Evolutionary conservation across 2,797 vertebrate genomes (phyloP), one percentile per base, ranked within the genome.

Genomic region (Heliangelus exortis): DNA sequence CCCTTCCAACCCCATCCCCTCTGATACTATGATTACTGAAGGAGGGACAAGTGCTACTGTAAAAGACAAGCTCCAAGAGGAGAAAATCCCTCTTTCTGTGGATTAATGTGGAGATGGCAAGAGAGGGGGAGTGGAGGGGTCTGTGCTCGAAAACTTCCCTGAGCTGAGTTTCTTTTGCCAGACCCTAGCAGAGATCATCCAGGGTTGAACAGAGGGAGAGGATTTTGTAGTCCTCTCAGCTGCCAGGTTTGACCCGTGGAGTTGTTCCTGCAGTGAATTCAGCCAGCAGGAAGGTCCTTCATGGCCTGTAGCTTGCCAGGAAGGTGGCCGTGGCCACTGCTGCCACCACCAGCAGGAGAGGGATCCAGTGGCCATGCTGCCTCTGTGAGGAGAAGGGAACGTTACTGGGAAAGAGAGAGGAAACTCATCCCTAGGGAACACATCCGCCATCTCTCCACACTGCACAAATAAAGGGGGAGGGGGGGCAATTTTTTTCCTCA

Each of bases 321-420:
- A 98, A 90, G 68, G 95, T 31, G 43, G 97, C 95, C 14, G 95
- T 50, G 26, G 96, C 97, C 83, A 78, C 61, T 69, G 93, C 97
- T 29, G 75, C 58, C 82, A 95, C 36, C 63, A 95, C 69, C 58
- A 96, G 74, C 62, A 98, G 90, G 33, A 97, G 67, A 17, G 92
- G 93, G 73, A 97, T 77, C 97, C 97, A 98, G 25, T 39, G 95
- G 48, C 93, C 22, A 9, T 16, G 73, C 31, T 15, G 85, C 59
- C 92, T 95, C 98, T 98, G 96, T 75, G 87, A 34, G 80, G 83
- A 86, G 85, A 95, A 72, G 84, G 28, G 72, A 78, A 48, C 29
- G 31, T 75, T 51, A 68, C 12, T 22, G 12, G 36, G 66, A 53
- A 61, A 48, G 34, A 36, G 15, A 87, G 45, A 21, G 19, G 54